phyloP scores from a whole-genome alignment of 2,797 vertebrate genomes.

The Pseudochromis fuscus region DNA sequence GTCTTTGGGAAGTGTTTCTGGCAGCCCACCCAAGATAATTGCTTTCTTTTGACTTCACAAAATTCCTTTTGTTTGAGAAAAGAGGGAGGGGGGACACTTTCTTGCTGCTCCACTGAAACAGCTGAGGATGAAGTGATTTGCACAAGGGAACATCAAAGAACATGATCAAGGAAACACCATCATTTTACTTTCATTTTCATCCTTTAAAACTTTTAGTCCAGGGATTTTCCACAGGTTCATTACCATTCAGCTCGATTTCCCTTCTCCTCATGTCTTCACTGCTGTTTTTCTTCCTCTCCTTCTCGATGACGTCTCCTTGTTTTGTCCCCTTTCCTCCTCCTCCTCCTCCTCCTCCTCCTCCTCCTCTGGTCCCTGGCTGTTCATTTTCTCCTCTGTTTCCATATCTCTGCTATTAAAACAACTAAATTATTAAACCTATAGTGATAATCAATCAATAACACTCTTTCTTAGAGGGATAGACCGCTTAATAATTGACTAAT shows the following conservation, averaged over 20 bases:
- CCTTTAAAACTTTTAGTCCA: neutral
- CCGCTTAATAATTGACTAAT: slow-evolving; percentile 96
- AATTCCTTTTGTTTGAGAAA: too few relatives aligned
- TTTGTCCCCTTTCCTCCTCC: neutral
- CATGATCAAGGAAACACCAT: neutral
- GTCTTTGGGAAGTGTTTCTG: too few relatives aligned
- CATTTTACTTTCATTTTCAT: slow-evolving; percentile 11
- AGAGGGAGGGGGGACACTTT: neutral
- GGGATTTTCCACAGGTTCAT: slow-evolving; percentile 21
- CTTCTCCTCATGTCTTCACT: slow-evolving; percentile 15
- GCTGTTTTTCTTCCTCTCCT: slow-evolving; percentile 4
- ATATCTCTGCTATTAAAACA: slow-evolving; percentile 85
- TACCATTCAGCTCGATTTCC: slow-evolving; percentile 11
- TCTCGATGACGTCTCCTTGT: slow-evolving; percentile 23
- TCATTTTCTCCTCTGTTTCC: slow-evolving; percentile 71
- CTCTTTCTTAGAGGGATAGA: slow-evolving; percentile 92
- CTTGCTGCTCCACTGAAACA: neutral
- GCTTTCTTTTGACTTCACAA: too few relatives aligned
- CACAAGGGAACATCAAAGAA: neutral
- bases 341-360: slow-evolving; percentile 22
- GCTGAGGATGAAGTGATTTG: neutral
- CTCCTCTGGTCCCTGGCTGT: slow-evolving; percentile 40
- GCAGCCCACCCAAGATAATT: too few relatives aligned
- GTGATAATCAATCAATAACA: slow-evolving; percentile 92
- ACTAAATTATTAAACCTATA: slow-evolving; percentile 94